phyloP scores from a whole-genome alignment of 2,797 vertebrate species.

The Amphiprion clarkii region DNA sequence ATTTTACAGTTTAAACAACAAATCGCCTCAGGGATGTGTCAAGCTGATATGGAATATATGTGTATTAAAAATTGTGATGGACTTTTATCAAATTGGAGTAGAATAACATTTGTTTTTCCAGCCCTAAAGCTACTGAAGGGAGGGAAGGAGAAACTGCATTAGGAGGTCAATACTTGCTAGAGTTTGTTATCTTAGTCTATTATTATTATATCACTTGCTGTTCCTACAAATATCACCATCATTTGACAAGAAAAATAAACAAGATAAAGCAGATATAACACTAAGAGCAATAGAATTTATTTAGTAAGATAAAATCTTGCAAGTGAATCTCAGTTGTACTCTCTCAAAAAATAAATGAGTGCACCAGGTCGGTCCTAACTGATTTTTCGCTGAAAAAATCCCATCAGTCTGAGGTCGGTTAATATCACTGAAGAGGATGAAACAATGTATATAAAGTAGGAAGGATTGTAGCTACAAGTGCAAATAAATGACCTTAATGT shows the following conservation, averaged over 20 bases:
- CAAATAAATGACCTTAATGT: slow-evolving; percentile 67
- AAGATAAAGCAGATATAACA: slow-evolving; percentile 13
- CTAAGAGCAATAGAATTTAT: neutral
- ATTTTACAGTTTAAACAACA: neutral
- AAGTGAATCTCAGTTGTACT: slow-evolving; percentile 21
- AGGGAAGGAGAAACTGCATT: neutral
- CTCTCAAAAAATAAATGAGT: slow-evolving; percentile 13
- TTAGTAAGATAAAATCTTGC: slow-evolving; percentile 16
- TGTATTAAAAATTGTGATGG: neutral
- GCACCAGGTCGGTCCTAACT: slow-evolving; percentile 19
- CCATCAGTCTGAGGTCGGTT: slow-evolving; percentile 41
- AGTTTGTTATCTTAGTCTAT: neutral
- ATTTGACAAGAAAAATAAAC: slow-evolving; percentile 41
- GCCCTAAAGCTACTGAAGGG: neutral
- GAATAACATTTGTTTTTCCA: neutral
- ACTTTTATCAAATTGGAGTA: neutral
- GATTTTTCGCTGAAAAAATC: slow-evolving; percentile 54
- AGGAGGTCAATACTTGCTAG: neutral
- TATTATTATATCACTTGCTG: neutral
- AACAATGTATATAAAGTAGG: slow-evolving; percentile 61
- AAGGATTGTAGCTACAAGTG: slow-evolving; percentile 44
- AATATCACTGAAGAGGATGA: slow-evolving; percentile 71
- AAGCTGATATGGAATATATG: neutral
- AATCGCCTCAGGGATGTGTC: neutral
- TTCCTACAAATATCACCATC: slow-evolving; percentile 8